Evolutionary conservation across 1,140 invertebrate genomes (phyloP), one percentile per base, ranked within the genome.

Genomic region (Nephotettix cincticeps): DNA sequence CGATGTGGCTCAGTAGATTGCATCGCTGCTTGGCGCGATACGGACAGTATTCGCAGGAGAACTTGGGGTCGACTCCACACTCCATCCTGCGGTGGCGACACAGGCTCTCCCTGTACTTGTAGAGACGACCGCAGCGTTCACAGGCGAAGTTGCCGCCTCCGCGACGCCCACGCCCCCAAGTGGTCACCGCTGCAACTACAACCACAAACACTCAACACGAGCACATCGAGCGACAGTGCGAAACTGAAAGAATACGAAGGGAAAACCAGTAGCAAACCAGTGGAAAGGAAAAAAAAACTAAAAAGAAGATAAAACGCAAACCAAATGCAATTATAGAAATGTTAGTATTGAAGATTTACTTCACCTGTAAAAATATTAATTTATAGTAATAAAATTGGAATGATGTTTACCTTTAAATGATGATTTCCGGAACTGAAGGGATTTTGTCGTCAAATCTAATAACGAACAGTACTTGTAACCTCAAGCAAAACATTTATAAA

Each of bases 1-100:
- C 75, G 36, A 84, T 79, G 71, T 85, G 84, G 28, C 79, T 78
- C 70, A 82, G 79, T 0, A 84, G 73, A 67, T 83, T 83, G 72
- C 80, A 80, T 68, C 83, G 84, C 9, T 81, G 79, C 75, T 84
- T 83, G 56, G 81, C 82, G 45, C 79, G 79, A 56, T 81, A 81
- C 3, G 54, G 63, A 72, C 81, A 83, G 29, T 77, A 70, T 1
- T 71, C 74, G 70, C 81, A 83, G 9, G 71, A 71, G 72, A 81
- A 81, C 71, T 81, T 75, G 6, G 80, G 85, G 58, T 83, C 82
- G 67, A 85, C 84, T 43, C 85, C 84, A 72, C 86, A 88, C 68
- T 86, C 86, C 63, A 85, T 82, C 11, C 82, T 80, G n/a, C 83
- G 78, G 72, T 88, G 86, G 68, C 82, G 80, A 64, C 79, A 80